phyloP scores from a whole-genome alignment of 2,888 invertebrate genomes.

The Ecdyonurus torrentis region DNA sequence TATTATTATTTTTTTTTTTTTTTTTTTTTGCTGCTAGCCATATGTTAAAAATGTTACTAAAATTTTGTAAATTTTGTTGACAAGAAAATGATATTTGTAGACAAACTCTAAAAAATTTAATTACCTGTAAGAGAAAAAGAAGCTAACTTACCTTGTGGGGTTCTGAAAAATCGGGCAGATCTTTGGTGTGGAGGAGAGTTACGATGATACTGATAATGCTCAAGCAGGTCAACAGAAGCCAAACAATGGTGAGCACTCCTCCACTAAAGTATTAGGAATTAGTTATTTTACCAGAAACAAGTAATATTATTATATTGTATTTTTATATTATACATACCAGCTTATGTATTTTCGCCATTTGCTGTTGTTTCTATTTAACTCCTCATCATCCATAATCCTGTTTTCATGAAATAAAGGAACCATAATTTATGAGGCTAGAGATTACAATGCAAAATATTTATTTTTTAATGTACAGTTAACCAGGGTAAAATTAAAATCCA shows the following conservation, averaged over 20 bases:
- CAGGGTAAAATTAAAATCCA: no score
- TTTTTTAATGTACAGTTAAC: no score
- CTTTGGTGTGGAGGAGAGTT: not conserved
- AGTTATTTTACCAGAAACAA: not conserved
- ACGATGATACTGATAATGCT: not conserved
- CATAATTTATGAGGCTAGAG: no score
- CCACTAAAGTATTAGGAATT: no score
- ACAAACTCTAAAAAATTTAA: no score
- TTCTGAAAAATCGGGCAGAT: not conserved
- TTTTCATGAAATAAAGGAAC: no score
- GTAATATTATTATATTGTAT: not conserved
- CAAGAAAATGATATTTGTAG: no score
- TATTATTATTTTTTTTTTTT: no score
- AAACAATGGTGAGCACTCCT: not conserved
- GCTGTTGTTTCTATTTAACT: not conserved
- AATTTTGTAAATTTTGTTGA: no score
- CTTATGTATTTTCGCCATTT: not conserved
- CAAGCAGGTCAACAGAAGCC: not conserved
- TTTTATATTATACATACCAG: not conserved
- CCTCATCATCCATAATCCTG: not conserved
- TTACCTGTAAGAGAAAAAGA: no score
- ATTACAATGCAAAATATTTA: no score
- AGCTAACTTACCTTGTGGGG: slow-evolving; percentile 1
- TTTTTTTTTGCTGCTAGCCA: not conserved
- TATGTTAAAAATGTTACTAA: not conserved